Conservation (phyloP, 2,888 invertebrate genomes). For the Drosophila colorata region DNA sequence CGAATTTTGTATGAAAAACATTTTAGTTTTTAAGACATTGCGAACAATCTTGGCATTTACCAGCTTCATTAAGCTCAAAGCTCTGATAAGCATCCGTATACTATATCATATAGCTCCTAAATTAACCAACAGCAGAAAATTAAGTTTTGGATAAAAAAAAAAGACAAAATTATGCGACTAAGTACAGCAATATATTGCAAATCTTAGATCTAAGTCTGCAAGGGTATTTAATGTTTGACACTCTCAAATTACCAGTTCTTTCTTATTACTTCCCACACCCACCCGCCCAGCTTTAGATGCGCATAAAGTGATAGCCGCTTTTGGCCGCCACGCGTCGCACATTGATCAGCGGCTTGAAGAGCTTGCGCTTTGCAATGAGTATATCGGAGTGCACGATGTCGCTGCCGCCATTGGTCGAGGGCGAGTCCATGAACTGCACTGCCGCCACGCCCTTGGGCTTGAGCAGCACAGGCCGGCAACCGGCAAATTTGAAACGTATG, state of each 20-base stretch:
- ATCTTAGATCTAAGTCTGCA: too few species aligned
- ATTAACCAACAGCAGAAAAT: too few species aligned
- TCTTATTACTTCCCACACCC: not conserved
- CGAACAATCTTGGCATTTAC: too few species aligned
- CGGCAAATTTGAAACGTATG: constrained; percentile 84
- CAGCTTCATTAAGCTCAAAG: too few species aligned
- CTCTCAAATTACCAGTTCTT: not conserved
- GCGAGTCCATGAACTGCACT: constrained; percentile 44
- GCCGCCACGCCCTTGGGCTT: constrained; percentile 69
- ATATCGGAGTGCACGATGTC: constrained; percentile 73
- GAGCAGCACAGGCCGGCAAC: constrained; percentile 81
- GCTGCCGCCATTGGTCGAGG: constrained; percentile 55
- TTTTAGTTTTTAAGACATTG: too few species aligned
- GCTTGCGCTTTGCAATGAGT: constrained; percentile 82
- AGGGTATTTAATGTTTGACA: too few species aligned
- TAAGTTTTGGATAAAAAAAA: too few species aligned
- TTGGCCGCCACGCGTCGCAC: constrained; percentile 69
- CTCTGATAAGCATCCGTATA: too few species aligned
- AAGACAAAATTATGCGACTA: too few species aligned
- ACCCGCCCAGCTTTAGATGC: constrained; percentile 57
- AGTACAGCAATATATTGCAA: too few species aligned
- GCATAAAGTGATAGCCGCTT: constrained; percentile 78
- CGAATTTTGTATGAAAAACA: too few species aligned
- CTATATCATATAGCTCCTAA: too few species aligned
- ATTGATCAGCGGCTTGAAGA: constrained; percentile 83